These are phyloP conservation scores for Patagioenas fasciata DNA, from an alignment of 2,113 vertebrate genomes.

Conservation along the genomic window DNA sequence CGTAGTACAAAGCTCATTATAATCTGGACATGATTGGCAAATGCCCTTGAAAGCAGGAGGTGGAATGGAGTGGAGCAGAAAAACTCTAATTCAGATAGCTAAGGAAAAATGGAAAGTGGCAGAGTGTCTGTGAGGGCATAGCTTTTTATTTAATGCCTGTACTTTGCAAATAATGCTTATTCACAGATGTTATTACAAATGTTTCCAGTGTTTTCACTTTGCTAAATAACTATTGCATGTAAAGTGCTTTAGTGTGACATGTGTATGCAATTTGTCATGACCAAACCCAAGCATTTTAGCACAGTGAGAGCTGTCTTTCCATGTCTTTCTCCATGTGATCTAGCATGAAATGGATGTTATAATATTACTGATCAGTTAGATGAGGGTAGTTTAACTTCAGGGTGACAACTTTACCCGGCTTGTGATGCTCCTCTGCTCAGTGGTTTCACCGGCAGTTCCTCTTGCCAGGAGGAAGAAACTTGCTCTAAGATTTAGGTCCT, in stretches of 20 bases:
- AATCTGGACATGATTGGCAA: not conserved
- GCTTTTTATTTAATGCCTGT: not conserved
- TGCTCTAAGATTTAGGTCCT: not conserved
- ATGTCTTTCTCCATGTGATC: not conserved
- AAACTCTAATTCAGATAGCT: not conserved
- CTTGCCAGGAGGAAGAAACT: not conserved
- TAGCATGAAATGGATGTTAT: not conserved
- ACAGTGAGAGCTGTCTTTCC: not conserved
- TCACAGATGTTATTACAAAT: not conserved
- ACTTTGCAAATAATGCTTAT: not conserved
- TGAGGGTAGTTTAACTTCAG: not conserved
- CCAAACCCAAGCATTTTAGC: not conserved
- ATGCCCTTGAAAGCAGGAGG: not conserved
- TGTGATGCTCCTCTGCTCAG: not conserved
- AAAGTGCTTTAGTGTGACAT: not conserved
- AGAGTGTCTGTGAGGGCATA: not conserved
- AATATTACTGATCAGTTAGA: not conserved
- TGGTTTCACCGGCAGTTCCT: not conserved
- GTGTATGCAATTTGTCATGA: not conserved
- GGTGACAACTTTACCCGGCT: not conserved
- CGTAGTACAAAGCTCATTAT: not conserved
- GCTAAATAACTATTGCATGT: not conserved
- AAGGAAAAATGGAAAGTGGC: not conserved
- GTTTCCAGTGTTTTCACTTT: not conserved
- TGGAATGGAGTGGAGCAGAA: not conserved